Evolutionary conservation across 2,888 invertebrate genomes (phyloP), one percentile per base, ranked within the genome.

Genomic region (Eulithis prunata): DNA sequence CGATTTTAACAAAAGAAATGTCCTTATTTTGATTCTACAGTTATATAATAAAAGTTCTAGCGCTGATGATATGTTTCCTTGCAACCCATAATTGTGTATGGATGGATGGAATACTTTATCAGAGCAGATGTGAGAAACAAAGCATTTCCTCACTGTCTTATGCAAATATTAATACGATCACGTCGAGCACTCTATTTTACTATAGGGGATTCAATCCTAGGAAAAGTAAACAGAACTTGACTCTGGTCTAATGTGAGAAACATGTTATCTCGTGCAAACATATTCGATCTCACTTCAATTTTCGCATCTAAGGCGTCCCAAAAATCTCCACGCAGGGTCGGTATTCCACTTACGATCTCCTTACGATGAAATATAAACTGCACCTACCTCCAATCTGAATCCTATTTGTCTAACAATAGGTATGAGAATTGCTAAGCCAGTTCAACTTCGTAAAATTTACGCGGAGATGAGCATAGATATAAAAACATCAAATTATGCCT

Each of bases 231-330:
- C 65, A 69, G 45, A 12, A n/a, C 61, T 70, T 63, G 66, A 65
- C 71, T 62, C 43, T 41, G 59, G 21, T 64, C 62, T 72, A 72
- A 70, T 66, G 66, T 57, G 64, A 62, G 64, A 71, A 66, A 49
- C 70, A 70, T 72, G 69, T 71, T 70, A 70, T 72, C 68, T 71
- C 65, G 54, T 64, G 52, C 55, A 69, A 68, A 68, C 61, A 71
- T 61, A 68, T 66, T 65, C 65, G 67, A 68, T 69, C 62, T 58
- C 58, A 61, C 65, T 63, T 67, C 57, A 65, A 61, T 62, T 64
- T 68, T 63, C 54, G 52, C 59, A 38, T 46, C 13, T 28, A 52
- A n/a, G 45, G 28, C 46, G 38, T 62, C 55, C 36, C 36, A 52
- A 62, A 66, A 56, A 47, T 58, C 59, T 47, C 38, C 51, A 47